A percentile compares a stretch with the other conserved stretches of the same genome.
These are phyloP conservation scores for Eurytoma californica DNA, from an alignment of 2,888 invertebrate species.

Conservation along the genomic window DNA sequence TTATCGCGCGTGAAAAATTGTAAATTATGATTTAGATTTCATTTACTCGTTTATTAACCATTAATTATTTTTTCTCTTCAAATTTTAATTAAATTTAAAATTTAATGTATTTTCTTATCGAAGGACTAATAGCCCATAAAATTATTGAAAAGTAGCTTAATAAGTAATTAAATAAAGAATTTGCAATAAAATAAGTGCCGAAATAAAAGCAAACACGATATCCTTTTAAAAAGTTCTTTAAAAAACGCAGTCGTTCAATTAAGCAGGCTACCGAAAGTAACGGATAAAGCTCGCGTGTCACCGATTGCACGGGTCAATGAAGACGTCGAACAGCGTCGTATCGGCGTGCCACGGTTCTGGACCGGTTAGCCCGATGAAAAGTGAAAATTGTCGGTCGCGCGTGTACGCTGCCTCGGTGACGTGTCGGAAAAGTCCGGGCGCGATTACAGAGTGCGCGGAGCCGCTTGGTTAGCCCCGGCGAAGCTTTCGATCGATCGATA, in stretches of 20 bases:
- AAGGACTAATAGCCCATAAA: too few species aligned
- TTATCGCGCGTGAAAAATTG: background rate
- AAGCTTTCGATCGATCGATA: background rate
- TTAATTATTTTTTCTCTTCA: background rate
- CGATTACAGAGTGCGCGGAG: background rate
- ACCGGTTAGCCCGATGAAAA: constrained; percentile 15
- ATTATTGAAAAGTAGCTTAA: too few species aligned
- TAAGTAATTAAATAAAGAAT: too few species aligned
- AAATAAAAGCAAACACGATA: too few species aligned
- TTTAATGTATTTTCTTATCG: too few species aligned
- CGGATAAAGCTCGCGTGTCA: background rate
- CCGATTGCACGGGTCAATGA: background rate
- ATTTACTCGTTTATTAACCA: background rate
- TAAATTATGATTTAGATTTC: background rate
- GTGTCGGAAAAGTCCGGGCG: constrained; percentile 4
- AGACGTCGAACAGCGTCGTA: background rate
- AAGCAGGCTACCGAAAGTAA: too few species aligned
- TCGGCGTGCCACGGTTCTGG: background rate
- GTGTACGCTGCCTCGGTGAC: background rate
- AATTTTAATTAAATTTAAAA: background rate
- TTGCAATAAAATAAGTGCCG: too few species aligned
- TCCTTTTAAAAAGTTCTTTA: too few species aligned
- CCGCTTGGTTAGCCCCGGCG: constrained; percentile 16
- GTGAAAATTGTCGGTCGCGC: constrained; percentile 21
- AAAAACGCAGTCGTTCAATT: too few species aligned